Evolutionary conservation across 2,113 vertebrate genomes (phyloP).

Genomic region (Balaenoptera acutorostrata): DNA sequence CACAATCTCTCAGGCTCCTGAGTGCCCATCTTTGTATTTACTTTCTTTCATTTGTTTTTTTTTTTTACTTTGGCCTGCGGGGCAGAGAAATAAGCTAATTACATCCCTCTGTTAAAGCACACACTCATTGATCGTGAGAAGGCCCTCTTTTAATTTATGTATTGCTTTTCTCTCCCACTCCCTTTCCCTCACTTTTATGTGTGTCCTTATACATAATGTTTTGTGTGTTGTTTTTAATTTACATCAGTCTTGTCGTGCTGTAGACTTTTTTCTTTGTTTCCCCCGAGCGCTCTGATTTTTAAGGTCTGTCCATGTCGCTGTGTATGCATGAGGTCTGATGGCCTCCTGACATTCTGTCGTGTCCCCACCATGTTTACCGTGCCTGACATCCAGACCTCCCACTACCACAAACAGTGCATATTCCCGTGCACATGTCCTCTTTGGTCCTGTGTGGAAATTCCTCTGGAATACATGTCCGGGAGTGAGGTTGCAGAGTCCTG

Average conservation of each 20-base stretch:
- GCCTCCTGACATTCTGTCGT: not conserved
- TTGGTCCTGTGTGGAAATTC: not conserved
- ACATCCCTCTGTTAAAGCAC: not conserved
- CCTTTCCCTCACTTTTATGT: not conserved
- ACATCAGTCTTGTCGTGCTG: not conserved
- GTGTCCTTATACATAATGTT: not conserved
- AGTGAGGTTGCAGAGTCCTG: not conserved
- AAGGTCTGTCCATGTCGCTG: not conserved
- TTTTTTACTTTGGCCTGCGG: not conserved
- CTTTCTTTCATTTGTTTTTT: not conserved
- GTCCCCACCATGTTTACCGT: fast-evolving
- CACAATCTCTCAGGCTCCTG: not conserved
- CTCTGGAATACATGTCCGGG: not conserved
- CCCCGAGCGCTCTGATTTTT: not conserved
- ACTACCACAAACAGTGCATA: not conserved
- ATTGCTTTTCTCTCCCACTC: not conserved
- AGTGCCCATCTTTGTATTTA: not conserved
- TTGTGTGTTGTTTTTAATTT: not conserved
- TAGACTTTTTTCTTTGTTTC: not conserved
- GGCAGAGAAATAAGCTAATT: not conserved
- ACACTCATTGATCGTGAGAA: not conserved
- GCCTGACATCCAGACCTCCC: not conserved
- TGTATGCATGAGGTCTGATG: fast-evolving
- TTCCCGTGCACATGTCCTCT: fast-evolving
- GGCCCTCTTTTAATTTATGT: not conserved